Evolutionary conservation across 1,140 invertebrate species (phyloP), one percentile per base, ranked within the genome.

Genomic region (Drosophila guanche): DNA sequence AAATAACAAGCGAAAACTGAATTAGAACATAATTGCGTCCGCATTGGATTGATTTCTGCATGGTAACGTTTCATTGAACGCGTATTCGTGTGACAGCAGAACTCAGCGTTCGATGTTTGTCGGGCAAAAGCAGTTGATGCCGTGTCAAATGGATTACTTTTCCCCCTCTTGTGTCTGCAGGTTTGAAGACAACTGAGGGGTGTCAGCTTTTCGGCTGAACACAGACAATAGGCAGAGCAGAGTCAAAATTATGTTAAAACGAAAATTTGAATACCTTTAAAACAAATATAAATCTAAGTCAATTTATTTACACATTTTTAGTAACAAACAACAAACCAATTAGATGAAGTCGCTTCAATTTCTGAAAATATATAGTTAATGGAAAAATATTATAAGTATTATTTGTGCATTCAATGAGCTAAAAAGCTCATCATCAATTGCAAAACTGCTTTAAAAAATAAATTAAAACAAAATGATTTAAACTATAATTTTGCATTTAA

Each of bases 121-220:
- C 37, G 41, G 33, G 2, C 4, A 37, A 4, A 10, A 10, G 46
- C 48, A 22, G 48, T 29, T 16, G 12, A 16, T 25, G 46, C 57
- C 73, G 67, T 79, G 76, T 72, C 76, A 57, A 79, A 79, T 76
- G 76, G 76, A 79, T 79, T 79, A 78, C 23, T 68, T 41, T 73
- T 59, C 55, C 7, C 43, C 51, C 71, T 42, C 60, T 75, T 53
- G n/a, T 20, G 0, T 20, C 16, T 20, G 1, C 16, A 20, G 16
- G 16, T 20, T 20, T 20, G 16, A 20, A 20, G 16, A 20, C 16
- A 20, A 20, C 16, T 20, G 16, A 20, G 16, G 1, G 16, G 16
- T 20, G 16, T 20, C 16, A 20, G 16, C 16, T 20, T 20, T 20
- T 20, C 16, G 16, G 16, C 16, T 0, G 16, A 20, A 20, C 16